Base-by-base conservation (phyloP, 2,797 vertebrate species). In the Meriones psammophilus region DNA sequence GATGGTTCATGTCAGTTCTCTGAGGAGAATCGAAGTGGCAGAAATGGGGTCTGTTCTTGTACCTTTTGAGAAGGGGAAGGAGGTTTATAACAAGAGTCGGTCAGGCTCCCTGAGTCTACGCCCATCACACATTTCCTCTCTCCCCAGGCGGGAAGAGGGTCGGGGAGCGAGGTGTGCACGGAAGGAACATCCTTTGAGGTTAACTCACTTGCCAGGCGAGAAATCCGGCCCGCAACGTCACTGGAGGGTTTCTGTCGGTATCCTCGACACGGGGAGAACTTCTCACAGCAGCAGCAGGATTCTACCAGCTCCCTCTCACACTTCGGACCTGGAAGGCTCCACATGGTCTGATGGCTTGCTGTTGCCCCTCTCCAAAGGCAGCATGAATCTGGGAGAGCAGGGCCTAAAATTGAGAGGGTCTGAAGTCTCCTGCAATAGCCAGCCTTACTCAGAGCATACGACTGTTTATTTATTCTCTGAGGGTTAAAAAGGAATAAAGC, bases 381-480 rank as follows among this genome's bases (percentile, higher is more conserved):
- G n/a, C 1, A 0, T 39, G 24, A 36, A 15, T 22, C 56, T 28
- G 36, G 58, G 58, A 62, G 6, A 81, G 12, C 0, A 2, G 36
- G 36, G 2, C 9, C 56, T 62, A 42, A 84, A 62, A 42, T 30
- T 20, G 14, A 84, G 36, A 8, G 4, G 42, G 0, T 12, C 39
- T 30, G 30, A 84, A 64, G 15, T 46, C 26, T 46, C 26, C 30
- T 10, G 80, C 60, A 84, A 64, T 46, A 84, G 39, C 80, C 80
- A 64, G 30, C 26, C 39, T 84, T 20, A 84, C 62, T 64, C 15
- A 64, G 60, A 64, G 26, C 26, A 42, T 20, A 46, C 42, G 60
- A 84, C 58, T 62, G 60, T 42, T 42, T 42, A 39, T 83, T 64
- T 42, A 18, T 30, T 64, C 80, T 84, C 80, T 64, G 17, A 30